A percentile compares a stretch with the other conserved stretches of the same genome.
Conservation (phyloP, 1,140 invertebrate genomes). For the Drosophila pseudoananassae region DNA sequence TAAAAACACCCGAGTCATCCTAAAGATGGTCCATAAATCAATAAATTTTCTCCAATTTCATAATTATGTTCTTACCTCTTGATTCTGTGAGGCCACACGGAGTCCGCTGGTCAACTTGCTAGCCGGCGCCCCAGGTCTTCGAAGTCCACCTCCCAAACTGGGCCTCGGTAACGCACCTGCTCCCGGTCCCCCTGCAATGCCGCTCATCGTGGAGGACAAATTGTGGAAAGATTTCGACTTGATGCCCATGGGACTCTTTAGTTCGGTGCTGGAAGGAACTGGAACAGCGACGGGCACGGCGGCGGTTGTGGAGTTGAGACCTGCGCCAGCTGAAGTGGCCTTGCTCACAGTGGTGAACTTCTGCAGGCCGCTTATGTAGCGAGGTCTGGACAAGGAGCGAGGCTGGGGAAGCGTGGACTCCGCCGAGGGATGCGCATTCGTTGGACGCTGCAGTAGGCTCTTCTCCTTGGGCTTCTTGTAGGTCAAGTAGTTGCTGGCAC, state of each 20-base stretch:
- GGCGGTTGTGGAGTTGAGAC: conserved; percentile 52
- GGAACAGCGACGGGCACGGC: conserved; percentile 4
- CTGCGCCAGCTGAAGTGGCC: conserved; percentile 72
- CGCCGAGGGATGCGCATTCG: conserved; percentile 8
- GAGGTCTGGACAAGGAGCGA: conserved; percentile 75
- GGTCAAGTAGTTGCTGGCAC: conserved; percentile 62
- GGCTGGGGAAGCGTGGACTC: conserved; percentile 30
- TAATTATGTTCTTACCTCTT: conserved; percentile 33
- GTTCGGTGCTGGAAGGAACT: conserved; percentile 34
- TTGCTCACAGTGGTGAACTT: conserved; percentile 73
- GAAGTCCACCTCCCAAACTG: conserved; percentile 48
- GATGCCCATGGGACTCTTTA: conserved; percentile 82
- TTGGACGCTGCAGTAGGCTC: conserved; percentile 31
- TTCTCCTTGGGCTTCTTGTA: conserved; percentile 80
- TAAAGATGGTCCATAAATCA: neutral
- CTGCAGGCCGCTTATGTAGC: conserved; percentile 75
- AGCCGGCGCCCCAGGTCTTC: conserved; percentile 37
- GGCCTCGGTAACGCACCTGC: conserved; percentile 24
- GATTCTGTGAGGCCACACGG: conserved; percentile 17
- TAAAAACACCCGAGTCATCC: conserved; percentile 64
- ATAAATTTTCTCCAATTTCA: neutral
- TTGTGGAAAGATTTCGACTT: conserved; percentile 83
- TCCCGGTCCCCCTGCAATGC: conserved; percentile 7
- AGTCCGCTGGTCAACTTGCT: conserved; percentile 34
- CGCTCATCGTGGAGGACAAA: conserved; percentile 62